phyloP scores from a whole-genome alignment of 64 coral and sea anemone species.

The Catalaphyllia jardinei region DNA sequence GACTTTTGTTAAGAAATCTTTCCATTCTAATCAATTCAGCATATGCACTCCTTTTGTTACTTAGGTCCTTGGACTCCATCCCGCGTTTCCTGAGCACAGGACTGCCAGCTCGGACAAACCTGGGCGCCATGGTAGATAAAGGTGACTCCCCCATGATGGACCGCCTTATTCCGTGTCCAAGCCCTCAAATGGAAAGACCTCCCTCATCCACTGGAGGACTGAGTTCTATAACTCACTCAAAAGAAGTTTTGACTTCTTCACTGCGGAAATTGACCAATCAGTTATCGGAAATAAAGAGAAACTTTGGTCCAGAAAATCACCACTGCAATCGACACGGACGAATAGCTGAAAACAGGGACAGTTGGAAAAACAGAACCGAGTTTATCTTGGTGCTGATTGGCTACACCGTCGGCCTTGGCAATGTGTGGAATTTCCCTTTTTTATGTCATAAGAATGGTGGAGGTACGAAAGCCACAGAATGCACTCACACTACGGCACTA shows the following conservation, averaged over 20 bases:
- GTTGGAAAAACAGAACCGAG: slow-evolving; percentile 95
- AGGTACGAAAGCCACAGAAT: slow-evolving; percentile 47
- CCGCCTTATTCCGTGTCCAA: neutral
- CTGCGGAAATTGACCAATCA: slow-evolving; percentile 27
- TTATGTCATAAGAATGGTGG: slow-evolving; percentile 99
- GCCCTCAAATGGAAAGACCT: neutral
- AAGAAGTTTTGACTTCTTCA: slow-evolving; percentile 5
- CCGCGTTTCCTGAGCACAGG: neutral
- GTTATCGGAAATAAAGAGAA: slow-evolving; percentile 4
- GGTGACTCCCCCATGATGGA: neutral
- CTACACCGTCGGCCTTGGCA: slow-evolving; percentile 93
- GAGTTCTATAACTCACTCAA: neutral
- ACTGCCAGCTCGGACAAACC: neutral
- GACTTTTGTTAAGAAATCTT: neutral
- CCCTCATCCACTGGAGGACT: slow-evolving; percentile 9
- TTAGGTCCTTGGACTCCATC: slow-evolving; percentile 13
- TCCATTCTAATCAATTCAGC: neutral
- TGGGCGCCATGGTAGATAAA: neutral
- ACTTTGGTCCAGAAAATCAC: neutral
- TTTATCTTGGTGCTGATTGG: slow-evolving; percentile 94
- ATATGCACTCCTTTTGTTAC: neutral
- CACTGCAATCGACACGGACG: slow-evolving; percentile 10
- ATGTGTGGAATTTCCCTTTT: slow-evolving; percentile 92
- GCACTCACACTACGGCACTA: too few species aligned
- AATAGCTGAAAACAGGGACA: slow-evolving; percentile 59